Evolutionary conservation across 1,140 invertebrate genomes (phyloP).

Genomic region (Maconellicoccus hirsutus): DNA sequence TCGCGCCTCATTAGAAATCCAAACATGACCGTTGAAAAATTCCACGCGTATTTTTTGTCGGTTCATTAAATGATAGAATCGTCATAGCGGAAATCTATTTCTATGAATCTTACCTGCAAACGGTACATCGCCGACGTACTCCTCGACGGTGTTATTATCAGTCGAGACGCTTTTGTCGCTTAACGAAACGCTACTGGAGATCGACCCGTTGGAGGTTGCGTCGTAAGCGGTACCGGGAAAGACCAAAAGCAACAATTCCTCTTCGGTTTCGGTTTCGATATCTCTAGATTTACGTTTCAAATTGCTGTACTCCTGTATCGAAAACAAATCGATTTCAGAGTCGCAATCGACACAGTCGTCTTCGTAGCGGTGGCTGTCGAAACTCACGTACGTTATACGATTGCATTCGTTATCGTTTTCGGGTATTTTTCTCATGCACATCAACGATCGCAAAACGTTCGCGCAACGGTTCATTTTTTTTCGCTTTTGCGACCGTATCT

Average conservation of each 20-base stretch:
- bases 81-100: no score
- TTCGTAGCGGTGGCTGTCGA: background rate
- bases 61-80: no score
- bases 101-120: conserved; percentile 60
- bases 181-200: conserved; percentile 52
- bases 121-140: conserved; percentile 69
- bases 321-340: conserved; percentile 12
- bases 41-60: no score
- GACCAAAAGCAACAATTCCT: conserved; percentile 47
- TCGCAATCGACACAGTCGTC: background rate
- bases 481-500: no score
- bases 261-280: conserved; percentile 62
- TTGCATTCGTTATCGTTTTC: background rate
- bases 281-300: conserved; percentile 59
- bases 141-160: conserved; percentile 71
- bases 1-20: no score
- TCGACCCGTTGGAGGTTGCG: conserved; percentile 40
- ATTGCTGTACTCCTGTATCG: conserved; percentile 48
- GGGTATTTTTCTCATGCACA: background rate
- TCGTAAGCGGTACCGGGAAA: conserved; percentile 36
- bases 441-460: background rate
- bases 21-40: no score
- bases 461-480: conserved; percentile 7
- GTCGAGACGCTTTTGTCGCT: conserved; percentile 67
- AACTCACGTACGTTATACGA: background rate